phyloP scores from a whole-genome alignment of 2,888 invertebrate genomes.

The Limnephilus marmoratus region DNA sequence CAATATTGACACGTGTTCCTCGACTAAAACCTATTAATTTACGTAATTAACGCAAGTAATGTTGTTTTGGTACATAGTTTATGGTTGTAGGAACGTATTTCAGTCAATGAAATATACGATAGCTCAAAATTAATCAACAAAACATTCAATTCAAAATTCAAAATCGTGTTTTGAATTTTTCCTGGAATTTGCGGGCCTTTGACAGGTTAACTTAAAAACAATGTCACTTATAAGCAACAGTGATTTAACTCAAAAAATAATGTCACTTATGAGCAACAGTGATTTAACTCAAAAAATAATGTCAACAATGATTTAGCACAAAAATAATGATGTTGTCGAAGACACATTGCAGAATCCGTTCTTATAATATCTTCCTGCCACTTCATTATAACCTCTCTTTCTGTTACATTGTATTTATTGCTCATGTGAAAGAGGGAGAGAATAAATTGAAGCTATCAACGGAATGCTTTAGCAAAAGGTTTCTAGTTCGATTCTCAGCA shows the following conservation, averaged over 20 bases:
- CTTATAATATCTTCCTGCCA: background rate
- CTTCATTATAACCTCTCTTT: background rate
- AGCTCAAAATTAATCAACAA: no score
- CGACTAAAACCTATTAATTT: no score
- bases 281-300: background rate
- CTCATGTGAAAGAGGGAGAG: background rate
- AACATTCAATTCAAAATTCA: no score
- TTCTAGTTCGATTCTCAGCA: background rate
- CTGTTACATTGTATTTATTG: background rate
- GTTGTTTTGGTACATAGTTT: no score
- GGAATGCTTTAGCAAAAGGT: background rate
- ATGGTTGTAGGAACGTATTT: no score
- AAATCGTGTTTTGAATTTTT: no score
- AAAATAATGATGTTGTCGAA: background rate
- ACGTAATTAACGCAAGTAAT: no score
- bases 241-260: background rate
- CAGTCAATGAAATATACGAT: no score
- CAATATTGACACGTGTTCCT: no score
- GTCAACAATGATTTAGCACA: background rate
- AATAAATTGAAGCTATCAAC: background rate
- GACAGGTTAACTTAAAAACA: background rate
- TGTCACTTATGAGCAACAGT: background rate
- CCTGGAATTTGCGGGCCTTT: no score
- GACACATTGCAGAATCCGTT: background rate
- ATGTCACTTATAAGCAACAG: no score